phyloP scores from a whole-genome alignment of 53 echinoderm and acorn worm genomes.

The Paelopatides confundens region DNA sequence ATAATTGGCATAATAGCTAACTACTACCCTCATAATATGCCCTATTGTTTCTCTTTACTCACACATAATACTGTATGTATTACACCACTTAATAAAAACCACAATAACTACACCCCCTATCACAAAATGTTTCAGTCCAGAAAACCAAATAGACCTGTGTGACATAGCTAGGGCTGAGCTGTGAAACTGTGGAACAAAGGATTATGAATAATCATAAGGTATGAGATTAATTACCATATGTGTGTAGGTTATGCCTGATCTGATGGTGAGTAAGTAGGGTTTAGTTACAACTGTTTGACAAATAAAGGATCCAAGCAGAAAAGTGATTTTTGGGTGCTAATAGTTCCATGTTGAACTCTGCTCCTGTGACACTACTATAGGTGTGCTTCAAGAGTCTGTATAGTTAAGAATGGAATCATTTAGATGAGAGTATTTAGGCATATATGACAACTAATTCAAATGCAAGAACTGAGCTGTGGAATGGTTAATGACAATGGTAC shows the following conservation, averaged over 20 bases:
- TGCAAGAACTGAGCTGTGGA: too few relatives aligned
- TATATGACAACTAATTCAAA: too few relatives aligned
- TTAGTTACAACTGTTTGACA: slow-evolving; percentile 45
- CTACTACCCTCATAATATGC: background rate
- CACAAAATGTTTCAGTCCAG: slow-evolving; percentile 30
- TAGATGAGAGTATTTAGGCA: background rate
- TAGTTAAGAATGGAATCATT: background rate
- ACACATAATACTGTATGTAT: background rate
- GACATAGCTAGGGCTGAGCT: background rate
- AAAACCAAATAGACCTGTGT: background rate
- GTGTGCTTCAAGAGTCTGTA: background rate
- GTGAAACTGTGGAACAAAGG: slow-evolving; percentile 25
- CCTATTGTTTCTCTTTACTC: background rate
- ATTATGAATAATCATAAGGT: slow-evolving; percentile 32
- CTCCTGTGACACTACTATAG: slow-evolving; percentile 25
- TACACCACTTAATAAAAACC: background rate
- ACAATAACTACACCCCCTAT: background rate
- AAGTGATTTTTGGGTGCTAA: slow-evolving; percentile 29
- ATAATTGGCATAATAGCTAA: slow-evolving; percentile 6
- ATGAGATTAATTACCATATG: slow-evolving; percentile 41
- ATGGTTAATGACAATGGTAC: too few relatives aligned
- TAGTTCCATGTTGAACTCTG: slow-evolving; percentile 38
- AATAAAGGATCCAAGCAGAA: slow-evolving; percentile 35
- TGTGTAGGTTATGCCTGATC: slow-evolving; percentile 39
- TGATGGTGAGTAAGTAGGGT: slow-evolving; percentile 30